Percentiles rank a stretch among this genome's conserved stretches.
phyloP scores from a whole-genome alignment of 2,888 invertebrate genomes.

The Synanthedon vespiformis region DNA sequence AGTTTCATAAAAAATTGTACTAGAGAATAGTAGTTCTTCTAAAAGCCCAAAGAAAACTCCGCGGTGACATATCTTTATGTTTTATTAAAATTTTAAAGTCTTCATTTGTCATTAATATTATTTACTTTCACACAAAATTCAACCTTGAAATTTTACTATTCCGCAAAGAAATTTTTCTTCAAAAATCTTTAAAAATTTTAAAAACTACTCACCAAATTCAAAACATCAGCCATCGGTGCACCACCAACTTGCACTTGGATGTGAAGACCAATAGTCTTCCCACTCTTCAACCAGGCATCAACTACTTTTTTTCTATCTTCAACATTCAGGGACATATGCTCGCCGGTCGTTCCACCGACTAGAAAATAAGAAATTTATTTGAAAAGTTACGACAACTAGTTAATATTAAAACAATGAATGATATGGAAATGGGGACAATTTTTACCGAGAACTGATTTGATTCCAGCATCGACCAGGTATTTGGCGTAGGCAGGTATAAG shows the following conservation, averaged over 20 bases:
- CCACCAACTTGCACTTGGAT: conserved; percentile 84
- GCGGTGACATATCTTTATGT: too few relatives aligned
- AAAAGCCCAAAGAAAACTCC: too few relatives aligned
- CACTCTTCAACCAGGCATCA: conserved; percentile 76
- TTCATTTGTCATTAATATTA: not conserved
- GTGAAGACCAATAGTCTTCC: conserved; percentile 70
- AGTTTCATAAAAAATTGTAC: too few relatives aligned
- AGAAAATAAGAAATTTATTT: conserved; percentile 8
- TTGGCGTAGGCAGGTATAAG: conserved; percentile 74
- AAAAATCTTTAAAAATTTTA: not conserved
- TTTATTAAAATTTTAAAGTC: too few relatives aligned
- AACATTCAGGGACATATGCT: conserved; percentile 78
- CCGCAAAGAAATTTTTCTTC: not conserved
- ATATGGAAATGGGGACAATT: not conserved
- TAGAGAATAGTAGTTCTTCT: too few relatives aligned
- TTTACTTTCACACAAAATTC: not conserved
- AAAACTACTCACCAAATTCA: conserved; percentile 68
- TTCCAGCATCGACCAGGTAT: conserved; percentile 70
- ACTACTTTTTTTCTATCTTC: conserved; percentile 77
- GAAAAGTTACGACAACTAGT: not conserved
- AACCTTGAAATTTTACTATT: not conserved
- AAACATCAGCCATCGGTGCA: conserved; percentile 76
- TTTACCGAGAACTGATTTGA: conserved; percentile 78
- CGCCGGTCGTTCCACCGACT: conserved; percentile 89
- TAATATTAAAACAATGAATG: not conserved